These are phyloP conservation scores for Leucoraja ocellata DNA, from an alignment of 2,797 vertebrate genomes.

Conservation along the genomic window DNA sequence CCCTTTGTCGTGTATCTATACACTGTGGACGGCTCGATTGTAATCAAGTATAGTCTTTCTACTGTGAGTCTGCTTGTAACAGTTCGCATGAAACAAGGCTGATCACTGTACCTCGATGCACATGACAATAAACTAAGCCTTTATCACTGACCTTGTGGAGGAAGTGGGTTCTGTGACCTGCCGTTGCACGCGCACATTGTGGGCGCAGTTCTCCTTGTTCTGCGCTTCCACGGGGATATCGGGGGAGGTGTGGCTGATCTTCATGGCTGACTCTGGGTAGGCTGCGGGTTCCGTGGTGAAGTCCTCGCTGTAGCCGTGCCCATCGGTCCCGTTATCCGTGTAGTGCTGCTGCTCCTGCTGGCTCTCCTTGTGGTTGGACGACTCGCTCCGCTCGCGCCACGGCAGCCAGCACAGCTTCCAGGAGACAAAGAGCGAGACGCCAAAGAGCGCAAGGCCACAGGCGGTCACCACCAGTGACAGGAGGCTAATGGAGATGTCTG, in stretches of 20 bases:
- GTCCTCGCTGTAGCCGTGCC: constrained; percentile 80
- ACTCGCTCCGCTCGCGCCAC: constrained; percentile 82
- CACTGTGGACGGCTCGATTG: too few species aligned
- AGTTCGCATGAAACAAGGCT: too few species aligned
- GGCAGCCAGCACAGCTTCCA: constrained; percentile 99
- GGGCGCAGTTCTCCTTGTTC: constrained; percentile 70
- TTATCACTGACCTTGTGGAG: constrained; percentile 65
- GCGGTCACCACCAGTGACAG: constrained; percentile 90
- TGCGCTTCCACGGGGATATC: constrained; percentile 84
- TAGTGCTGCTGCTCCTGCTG: constrained; percentile 77
- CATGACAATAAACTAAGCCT: too few species aligned
- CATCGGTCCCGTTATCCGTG: constrained; percentile 77
- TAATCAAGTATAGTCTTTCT: too few species aligned
- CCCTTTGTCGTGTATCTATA: too few species aligned
- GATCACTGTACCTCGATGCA: too few species aligned
- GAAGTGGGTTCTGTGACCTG: constrained; percentile 83
- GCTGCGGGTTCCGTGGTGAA: constrained; percentile 73
- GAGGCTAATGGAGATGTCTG: constrained; percentile 93
- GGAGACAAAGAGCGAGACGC: constrained; percentile 93
- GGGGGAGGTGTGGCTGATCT: constrained; percentile 95
- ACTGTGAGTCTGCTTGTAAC: too few species aligned
- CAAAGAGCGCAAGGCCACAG: constrained; percentile 89
- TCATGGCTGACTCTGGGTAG: constrained; percentile 85
- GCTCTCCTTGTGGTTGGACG: constrained; percentile 73
- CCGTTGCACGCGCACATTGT: constrained; percentile 76